Conservation (phyloP, 2,113 vertebrate species). For the Gymnobelideus leadbeateri region DNA sequence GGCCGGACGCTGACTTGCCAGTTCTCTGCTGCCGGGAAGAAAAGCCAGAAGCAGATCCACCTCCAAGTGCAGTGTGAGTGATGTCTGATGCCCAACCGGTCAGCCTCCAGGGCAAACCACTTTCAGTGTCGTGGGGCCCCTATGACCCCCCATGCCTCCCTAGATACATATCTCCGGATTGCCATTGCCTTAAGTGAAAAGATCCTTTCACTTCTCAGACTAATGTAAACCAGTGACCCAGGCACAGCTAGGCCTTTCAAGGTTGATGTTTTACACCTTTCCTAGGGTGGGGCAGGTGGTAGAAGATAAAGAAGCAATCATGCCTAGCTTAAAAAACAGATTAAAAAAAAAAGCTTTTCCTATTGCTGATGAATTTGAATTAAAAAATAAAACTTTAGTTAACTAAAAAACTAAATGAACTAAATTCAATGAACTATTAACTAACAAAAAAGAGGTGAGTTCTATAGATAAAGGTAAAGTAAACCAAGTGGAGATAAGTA, state of each 20-base stretch:
- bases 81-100: not conserved
- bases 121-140: not conserved
- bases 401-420: not conserved
- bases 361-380: not conserved
- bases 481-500: not conserved
- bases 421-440: not conserved
- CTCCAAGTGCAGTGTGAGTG: conserved; percentile 84
- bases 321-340: not conserved
- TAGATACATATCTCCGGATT: not conserved
- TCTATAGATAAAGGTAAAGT: not conserved
- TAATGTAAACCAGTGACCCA: not conserved
- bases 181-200: not conserved
- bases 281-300: not conserved
- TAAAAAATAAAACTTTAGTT: not conserved
- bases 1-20: conserved; percentile 75
- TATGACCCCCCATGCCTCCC: not conserved
- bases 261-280: not conserved
- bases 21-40: not conserved
- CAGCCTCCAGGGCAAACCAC: not conserved
- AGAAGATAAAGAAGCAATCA: not conserved
- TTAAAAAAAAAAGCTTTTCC: not conserved
- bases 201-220: not conserved
- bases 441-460: not conserved
- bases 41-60: not conserved
- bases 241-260: not conserved